Evolutionary conservation across 2,113 vertebrate species (phyloP).

Genomic region (Syngnathus scovelli): DNA sequence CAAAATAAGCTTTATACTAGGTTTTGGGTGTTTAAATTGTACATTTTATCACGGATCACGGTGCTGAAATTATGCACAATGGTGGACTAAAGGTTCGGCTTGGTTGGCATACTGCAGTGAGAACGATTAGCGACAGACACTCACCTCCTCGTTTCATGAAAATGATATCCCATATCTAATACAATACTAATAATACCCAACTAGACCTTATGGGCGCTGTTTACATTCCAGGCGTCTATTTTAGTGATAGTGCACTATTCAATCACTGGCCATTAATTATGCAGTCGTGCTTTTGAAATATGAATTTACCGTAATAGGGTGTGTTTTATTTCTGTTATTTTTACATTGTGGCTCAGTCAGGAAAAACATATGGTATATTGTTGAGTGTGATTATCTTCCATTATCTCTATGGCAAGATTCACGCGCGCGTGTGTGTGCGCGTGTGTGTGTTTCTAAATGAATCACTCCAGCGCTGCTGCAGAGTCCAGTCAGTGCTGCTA

Average conservation of each 20-base stretch:
- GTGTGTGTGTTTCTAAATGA: background rate
- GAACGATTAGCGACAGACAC: background rate
- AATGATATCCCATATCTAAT: background rate
- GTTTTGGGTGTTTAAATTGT: background rate
- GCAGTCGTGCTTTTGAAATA: conserved; percentile 14
- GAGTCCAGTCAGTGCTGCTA: conserved; percentile 37
- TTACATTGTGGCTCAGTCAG: background rate
- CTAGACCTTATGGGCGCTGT: conserved; percentile 30
- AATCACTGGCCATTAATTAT: conserved; percentile 36
- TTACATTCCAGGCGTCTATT: conserved; percentile 62
- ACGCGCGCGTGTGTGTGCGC: background rate
- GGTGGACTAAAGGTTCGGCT: conserved; percentile 28
- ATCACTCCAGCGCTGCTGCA: conserved; percentile 2
- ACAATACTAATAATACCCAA: background rate
- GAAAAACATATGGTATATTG: background rate
- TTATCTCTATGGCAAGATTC: background rate
- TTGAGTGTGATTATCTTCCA: background rate
- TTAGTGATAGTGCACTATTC: conserved; percentile 39
- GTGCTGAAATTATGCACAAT: background rate
- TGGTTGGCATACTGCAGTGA: conserved; percentile 18
- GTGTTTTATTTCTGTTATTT: background rate
- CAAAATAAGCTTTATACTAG: no score
- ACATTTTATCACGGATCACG: background rate
- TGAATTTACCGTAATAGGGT: background rate
- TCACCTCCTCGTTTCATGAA: background rate